Conservation (phyloP, 2,113 vertebrate species). For the Myiopsitta monachus region DNA sequence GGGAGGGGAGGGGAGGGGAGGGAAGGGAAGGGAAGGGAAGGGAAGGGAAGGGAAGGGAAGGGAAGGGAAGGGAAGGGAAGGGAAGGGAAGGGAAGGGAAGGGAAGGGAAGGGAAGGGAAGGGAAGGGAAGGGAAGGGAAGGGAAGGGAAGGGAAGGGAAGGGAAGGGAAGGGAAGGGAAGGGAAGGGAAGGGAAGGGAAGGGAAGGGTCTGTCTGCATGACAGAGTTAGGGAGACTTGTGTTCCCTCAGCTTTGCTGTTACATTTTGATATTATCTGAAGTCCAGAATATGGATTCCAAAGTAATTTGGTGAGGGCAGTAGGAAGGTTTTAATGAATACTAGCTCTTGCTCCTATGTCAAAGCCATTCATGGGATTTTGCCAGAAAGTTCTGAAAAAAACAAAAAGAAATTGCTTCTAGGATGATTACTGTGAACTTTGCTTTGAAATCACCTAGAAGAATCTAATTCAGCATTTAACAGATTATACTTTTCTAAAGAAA, state of each 20-base stretch:
- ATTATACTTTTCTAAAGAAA: background rate
- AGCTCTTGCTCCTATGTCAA: background rate
- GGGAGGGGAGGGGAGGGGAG: rapidly evolving
- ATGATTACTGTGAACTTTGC: background rate
- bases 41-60: too few relatives aligned
- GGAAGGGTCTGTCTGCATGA: background rate
- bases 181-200: rapidly evolving
- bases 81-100: rapidly evolving
- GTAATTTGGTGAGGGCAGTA: background rate
- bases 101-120: rapidly evolving
- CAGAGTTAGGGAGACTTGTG: rapidly evolving
- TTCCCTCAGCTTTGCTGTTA: background rate
- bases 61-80: rapidly evolving
- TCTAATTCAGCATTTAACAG: background rate
- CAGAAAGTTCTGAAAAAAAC: background rate
- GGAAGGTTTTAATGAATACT: background rate
- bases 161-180: rapidly evolving
- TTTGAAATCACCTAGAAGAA: background rate
- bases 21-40: too few relatives aligned
- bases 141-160: rapidly evolving
- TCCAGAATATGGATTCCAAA: background rate
- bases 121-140: rapidly evolving
- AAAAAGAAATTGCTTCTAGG: background rate
- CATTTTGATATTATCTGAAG: background rate
- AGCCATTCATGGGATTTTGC: background rate